phyloP scores from a whole-genome alignment of 2,797 vertebrate genomes.

The Pangasius djambal region DNA sequence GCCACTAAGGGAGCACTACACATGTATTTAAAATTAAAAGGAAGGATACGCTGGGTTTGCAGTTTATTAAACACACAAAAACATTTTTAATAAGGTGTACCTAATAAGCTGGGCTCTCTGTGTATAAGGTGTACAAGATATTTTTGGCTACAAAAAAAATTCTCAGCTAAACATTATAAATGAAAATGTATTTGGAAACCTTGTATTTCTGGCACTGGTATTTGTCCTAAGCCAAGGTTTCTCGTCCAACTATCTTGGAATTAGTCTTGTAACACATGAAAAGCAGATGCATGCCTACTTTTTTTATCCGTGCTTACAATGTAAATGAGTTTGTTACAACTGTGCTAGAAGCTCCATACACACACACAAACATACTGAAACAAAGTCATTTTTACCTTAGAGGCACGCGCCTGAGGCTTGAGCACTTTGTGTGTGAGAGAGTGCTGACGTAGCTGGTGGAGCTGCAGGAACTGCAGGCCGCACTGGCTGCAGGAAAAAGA shows the following conservation, averaged over 20 bases:
- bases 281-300: not conserved
- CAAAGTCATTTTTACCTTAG: slow-evolving; percentile 21
- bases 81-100: not conserved
- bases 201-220: not conserved
- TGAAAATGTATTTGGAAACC: not conserved
- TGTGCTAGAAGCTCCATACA: not conserved
- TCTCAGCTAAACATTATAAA: not conserved
- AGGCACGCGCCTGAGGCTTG: slow-evolving; percentile 19
- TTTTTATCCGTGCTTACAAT: not conserved
- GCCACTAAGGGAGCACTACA: not conserved
- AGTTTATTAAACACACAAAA: not conserved
- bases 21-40: not conserved
- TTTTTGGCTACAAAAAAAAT: not conserved
- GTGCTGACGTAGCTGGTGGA: slow-evolving; percentile 97
- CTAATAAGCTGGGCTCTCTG: not conserved
- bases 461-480: slow-evolving; percentile 98
- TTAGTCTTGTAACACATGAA: not conserved
- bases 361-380: not conserved
- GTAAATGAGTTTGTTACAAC: not conserved
- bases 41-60: not conserved
- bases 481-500: slow-evolving; percentile 87
- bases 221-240: not conserved
- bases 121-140: not conserved
- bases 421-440: slow-evolving; percentile 96
- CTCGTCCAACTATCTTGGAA: not conserved